Base-by-base conservation (phyloP, 1,140 invertebrate species). In the Sminthurides bifidus region DNA sequence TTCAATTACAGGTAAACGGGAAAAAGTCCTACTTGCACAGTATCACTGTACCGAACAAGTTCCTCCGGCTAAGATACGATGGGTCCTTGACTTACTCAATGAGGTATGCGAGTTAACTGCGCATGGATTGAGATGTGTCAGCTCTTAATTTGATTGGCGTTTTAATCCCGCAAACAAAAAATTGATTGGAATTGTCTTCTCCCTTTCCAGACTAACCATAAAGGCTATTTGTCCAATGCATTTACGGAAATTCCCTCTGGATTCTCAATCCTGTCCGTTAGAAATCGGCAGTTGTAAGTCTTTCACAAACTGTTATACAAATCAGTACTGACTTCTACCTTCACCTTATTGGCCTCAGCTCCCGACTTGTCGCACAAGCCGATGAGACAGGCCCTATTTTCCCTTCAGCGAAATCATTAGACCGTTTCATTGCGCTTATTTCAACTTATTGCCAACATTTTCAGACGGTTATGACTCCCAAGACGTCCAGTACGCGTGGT, bases 221-320 rank as follows among this genome's bases (percentile, higher is more conserved):
- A 74, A 75, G 55, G 79, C 81, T 17, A 73, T 69, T 12, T 83
- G 81, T 68, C 77, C 76, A 30, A 83, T 84, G 81, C 71, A 77
- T 56, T 66, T 83, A 51, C 69, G 75, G 59, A 75, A 80, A 56
- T 84, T 82, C 66, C 81, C 81, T 0, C 73, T 82, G 68, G 81
- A 82, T 66, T 72, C 71, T 4, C 79, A 81, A 57, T 66, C 68
- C 3, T 82, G 80, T 66, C 76, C 78, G 6, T 68, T 82, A 0
- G 63, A 72, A 8, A 71, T 82, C 27, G 79, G 77, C 17, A 80
- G 79, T 61, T 82, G 80, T 81, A 71, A 77, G 77, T 77, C 67
- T 49, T 15, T 43, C 35, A 30, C 31, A 46, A n/a, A n/a, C n/a
- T n/a, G n/a, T n/a, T n/a, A n/a, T n/a, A n/a, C n/a, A n/a, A n/a